A percentile compares a stretch with the other conserved stretches of the same genome.
Conservation (phyloP, 1,140 invertebrate genomes). For the Hydropsyche tenuis region DNA sequence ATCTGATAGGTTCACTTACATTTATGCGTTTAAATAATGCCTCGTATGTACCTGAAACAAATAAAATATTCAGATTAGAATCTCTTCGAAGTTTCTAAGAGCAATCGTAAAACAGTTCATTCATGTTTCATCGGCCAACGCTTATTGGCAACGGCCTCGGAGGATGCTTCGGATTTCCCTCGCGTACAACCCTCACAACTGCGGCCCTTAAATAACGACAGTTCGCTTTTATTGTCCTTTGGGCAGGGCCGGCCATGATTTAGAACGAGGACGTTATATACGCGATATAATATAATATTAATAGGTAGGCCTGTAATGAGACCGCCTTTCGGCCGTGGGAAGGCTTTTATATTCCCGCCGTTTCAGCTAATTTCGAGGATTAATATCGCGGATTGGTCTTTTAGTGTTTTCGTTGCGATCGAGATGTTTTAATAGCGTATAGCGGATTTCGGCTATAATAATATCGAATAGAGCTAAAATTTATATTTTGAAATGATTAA, state of each 20-base stretch:
- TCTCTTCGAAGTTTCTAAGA: neutral
- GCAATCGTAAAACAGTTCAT: neutral
- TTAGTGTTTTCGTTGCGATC: too few relatives aligned
- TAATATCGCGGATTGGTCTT: too few relatives aligned
- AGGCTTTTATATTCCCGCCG: too few relatives aligned
- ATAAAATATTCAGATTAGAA: neutral
- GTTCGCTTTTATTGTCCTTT: slow-evolving; percentile 33
- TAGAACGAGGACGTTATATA: neutral
- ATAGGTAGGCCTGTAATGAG: too few relatives aligned
- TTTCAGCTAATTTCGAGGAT: too few relatives aligned
- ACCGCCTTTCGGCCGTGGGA: too few relatives aligned
- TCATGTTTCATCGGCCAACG: slow-evolving; percentile 17
- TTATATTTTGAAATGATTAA: neutral
- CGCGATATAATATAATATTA: too few relatives aligned
- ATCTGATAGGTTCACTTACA: slow-evolving; percentile 5
- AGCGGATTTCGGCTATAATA: too few relatives aligned
- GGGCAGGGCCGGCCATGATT: slow-evolving; percentile 21
- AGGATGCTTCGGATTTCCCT: slow-evolving; percentile 22
- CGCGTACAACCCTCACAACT: slow-evolving; percentile 14
- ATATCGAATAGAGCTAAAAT: too few relatives aligned
- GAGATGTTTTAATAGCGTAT: too few relatives aligned
- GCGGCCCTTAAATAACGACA: slow-evolving; percentile 32
- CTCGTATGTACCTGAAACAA: slow-evolving; percentile 28
- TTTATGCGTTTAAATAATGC: neutral
- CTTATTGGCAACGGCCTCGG: slow-evolving; percentile 24